Conservation (phyloP, 2,888 invertebrate genomes). For the Caprella mutica region DNA sequence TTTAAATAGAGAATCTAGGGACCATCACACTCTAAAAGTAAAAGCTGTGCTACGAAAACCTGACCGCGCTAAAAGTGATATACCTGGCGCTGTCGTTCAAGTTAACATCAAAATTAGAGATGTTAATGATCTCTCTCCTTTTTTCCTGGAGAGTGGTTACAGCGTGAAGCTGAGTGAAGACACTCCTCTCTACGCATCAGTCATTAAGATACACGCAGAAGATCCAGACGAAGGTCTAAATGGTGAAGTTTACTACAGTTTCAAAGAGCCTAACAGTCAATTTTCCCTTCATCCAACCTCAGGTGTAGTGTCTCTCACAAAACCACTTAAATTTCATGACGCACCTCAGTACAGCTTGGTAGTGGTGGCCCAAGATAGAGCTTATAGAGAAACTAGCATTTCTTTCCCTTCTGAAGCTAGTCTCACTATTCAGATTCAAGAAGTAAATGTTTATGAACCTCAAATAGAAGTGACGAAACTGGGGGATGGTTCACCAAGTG, state of each 20-base stretch:
- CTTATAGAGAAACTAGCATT: constrained; percentile 50
- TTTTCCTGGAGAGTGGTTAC: constrained; percentile 83
- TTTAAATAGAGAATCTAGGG: constrained; percentile 65
- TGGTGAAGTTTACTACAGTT: constrained; percentile 93
- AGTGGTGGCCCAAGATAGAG: constrained; percentile 77
- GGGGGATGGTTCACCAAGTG: constrained; percentile 65
- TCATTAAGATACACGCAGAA: constrained; percentile 55
- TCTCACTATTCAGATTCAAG: constrained; percentile 44
- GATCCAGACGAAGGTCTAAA: constrained; percentile 94
- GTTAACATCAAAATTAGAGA: constrained; percentile 64
- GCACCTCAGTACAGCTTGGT: constrained; percentile 58
- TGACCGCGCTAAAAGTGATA: constrained; percentile 23
- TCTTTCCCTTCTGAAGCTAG: constrained; percentile 66
- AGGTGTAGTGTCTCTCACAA: constrained; percentile 72
- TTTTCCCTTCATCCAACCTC: constrained; percentile 89
- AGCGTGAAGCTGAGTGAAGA: constrained; percentile 78
- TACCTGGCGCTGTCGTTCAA: constrained; percentile 47
- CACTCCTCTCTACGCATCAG: constrained; percentile 57
- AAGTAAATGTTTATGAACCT: constrained; percentile 75
- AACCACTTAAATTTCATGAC: constrained; percentile 60
- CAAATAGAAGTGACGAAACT: constrained; percentile 67
- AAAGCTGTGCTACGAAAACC: constrained; percentile 27
- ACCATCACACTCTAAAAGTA: constrained; percentile 21
- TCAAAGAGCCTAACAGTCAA: constrained; percentile 64
- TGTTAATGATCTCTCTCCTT: constrained; percentile 81